These are phyloP conservation scores for Pipistrellus nathusii DNA, from an alignment of 2,797 vertebrate species.

Conservation along the genomic window DNA sequence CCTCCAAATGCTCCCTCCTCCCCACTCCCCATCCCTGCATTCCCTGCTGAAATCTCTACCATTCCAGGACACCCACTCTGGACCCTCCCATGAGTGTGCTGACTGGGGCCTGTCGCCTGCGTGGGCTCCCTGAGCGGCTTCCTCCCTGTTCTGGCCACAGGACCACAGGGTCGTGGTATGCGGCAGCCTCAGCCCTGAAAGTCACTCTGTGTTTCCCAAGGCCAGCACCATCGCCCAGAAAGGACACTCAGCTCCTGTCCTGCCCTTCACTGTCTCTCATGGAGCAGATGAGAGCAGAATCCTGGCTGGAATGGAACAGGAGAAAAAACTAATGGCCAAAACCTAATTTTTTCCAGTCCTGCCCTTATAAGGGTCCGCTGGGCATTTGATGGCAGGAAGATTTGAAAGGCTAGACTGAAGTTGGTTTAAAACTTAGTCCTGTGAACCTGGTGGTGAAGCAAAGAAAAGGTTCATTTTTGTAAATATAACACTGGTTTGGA, in stretches of 20 bases:
- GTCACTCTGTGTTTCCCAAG: background rate
- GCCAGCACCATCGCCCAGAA: background rate
- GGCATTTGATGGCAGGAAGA: slow-evolving; percentile 65
- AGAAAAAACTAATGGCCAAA: background rate
- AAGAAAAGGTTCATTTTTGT: slow-evolving; percentile 74
- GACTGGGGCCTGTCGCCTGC: background rate
- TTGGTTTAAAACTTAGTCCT: slow-evolving; percentile 68
- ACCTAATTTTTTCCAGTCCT: background rate
- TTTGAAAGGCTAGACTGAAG: slow-evolving; percentile 67
- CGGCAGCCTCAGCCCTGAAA: background rate
- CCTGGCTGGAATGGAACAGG: background rate
- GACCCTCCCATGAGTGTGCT: background rate
- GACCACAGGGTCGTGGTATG: background rate
- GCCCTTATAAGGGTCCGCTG: background rate
- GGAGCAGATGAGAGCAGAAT: background rate
- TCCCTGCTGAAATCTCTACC: background rate
- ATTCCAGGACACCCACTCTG: slow-evolving; percentile 2
- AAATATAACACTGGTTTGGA: slow-evolving; percentile 74
- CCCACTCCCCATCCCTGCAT: background rate
- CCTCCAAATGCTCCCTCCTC: background rate
- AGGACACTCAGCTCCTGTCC: background rate
- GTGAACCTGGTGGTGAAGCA: slow-evolving; percentile 64
- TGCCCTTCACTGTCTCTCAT: background rate
- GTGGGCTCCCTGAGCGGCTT: background rate
- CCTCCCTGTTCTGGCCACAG: background rate